phyloP scores from a whole-genome alignment of 1,140 invertebrate genomes.

The Tetraneura akinire region DNA sequence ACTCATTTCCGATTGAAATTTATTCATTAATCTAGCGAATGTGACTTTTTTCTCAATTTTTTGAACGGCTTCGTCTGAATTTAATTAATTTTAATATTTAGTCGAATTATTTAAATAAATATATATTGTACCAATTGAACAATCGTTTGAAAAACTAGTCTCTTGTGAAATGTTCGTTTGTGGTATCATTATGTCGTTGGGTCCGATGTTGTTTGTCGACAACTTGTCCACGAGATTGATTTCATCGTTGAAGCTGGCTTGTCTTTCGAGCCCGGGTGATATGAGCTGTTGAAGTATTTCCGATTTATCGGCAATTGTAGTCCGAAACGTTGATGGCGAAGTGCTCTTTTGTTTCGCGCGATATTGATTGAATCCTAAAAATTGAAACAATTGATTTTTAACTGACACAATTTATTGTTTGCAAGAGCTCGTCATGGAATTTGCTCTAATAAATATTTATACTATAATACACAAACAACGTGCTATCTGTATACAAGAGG shows the following conservation, averaged over 20 bases:
- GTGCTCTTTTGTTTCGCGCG: conserved; percentile 22
- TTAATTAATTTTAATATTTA: neutral
- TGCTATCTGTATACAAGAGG: neutral
- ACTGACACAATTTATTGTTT: neutral
- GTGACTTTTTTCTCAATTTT: conserved; percentile 76
- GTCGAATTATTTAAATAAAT: too few relatives aligned
- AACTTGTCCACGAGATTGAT: conserved; percentile 46
- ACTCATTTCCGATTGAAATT: conserved; percentile 74
- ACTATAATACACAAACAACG: neutral
- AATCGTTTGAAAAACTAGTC: conserved; percentile 41
- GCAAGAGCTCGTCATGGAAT: too few relatives aligned
- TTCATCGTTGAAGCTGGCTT: conserved; percentile 47
- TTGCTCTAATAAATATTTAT: too few relatives aligned
- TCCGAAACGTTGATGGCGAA: conserved; percentile 17
- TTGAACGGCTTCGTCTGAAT: conserved; percentile 56
- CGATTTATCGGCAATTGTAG: conserved; percentile 31
- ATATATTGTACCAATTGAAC: conserved; percentile 18
- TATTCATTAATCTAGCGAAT: conserved; percentile 71
- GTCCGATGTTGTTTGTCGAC: conserved; percentile 42
- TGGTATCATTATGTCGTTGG: conserved; percentile 21
- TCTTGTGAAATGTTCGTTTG: conserved; percentile 28
- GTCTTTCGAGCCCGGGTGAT: conserved; percentile 42
- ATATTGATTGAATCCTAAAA: conserved; percentile 27
- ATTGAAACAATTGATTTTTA: neutral
- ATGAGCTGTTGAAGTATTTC: conserved; percentile 46